Evolutionary conservation across 2,113 vertebrate species (phyloP).

Genomic region (Cisticola juncidis): DNA sequence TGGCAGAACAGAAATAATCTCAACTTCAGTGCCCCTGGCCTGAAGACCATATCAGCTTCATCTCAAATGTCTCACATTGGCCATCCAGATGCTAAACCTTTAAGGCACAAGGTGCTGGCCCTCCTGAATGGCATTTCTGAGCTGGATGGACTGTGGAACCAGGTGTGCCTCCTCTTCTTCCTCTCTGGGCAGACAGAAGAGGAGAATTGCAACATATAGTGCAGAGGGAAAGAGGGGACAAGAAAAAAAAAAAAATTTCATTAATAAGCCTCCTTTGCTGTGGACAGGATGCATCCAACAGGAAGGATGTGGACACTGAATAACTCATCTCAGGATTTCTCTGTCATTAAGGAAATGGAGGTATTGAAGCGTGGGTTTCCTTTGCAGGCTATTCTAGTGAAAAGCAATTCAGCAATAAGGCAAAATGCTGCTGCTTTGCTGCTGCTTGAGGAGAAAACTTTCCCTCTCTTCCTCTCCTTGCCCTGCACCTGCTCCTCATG

Average conservation of each 20-base stretch:
- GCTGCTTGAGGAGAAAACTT: constrained; percentile 6
- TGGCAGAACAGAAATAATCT: background rate
- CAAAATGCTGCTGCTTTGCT: background rate
- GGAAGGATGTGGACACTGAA: constrained; percentile 68
- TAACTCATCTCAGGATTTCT: constrained; percentile 66
- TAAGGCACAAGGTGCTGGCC: background rate
- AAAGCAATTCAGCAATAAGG: constrained; percentile 10
- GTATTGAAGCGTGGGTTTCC: constrained; percentile 14
- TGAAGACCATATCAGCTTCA: background rate
- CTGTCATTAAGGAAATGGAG: constrained; percentile 45
- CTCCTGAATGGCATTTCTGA: background rate
- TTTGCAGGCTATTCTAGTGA: constrained; percentile 7
- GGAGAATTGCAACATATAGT: background rate
- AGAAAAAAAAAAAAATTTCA: background rate
- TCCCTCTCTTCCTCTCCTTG: constrained; percentile 30
- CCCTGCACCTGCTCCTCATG: background rate
- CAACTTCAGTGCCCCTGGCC: background rate
- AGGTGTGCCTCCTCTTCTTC: background rate
- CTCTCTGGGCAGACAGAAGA: background rate
- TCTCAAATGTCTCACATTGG: background rate
- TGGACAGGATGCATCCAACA: constrained; percentile 63
- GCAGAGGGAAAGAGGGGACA: background rate
- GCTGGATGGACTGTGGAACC: background rate
- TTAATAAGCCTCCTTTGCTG: constrained; percentile 46
- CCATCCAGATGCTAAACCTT: background rate